Conservation (phyloP, 2,888 invertebrate genomes). For the Odontocolon sp. region DNA sequence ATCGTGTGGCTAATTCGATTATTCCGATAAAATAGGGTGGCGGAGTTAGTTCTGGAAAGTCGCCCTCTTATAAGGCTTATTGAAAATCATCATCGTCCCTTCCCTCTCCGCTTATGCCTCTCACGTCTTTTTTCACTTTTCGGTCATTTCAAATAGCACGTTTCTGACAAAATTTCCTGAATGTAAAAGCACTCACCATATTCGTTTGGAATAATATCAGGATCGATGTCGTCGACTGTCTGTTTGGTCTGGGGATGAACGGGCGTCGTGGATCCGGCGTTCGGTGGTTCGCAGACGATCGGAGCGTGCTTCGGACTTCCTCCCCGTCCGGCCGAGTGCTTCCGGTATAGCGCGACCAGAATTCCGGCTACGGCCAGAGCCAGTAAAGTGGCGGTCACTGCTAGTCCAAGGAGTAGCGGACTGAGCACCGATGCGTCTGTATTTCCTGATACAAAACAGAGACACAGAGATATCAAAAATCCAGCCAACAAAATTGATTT, state of each 20-base stretch:
- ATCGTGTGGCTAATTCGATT: constrained; percentile 56
- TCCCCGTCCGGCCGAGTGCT: constrained; percentile 74
- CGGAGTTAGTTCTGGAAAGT: neutral
- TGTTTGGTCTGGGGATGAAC: constrained; percentile 82
- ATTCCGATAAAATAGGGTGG: constrained; percentile 48
- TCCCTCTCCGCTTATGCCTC: constrained; percentile 1
- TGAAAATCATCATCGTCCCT: constrained; percentile 4
- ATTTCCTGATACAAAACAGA: no score
- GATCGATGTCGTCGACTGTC: constrained; percentile 88
- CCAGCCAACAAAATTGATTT: neutral
- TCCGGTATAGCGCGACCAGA: constrained; percentile 87
- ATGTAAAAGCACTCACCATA: constrained; percentile 85
- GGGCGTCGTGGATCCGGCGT: constrained; percentile 79
- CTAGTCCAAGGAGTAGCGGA: constrained; percentile 89
- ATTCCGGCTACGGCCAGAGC: constrained; percentile 90
- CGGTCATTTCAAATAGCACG: neutral
- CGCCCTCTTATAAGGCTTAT: constrained; percentile 42
- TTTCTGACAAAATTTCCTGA: no score
- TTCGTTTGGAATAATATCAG: constrained; percentile 93
- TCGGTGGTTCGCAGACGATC: constrained; percentile 77
- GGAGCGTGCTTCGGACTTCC: constrained; percentile 79
- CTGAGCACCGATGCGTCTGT: constrained; percentile 82
- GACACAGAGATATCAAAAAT: neutral
- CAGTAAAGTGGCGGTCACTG: constrained; percentile 89
- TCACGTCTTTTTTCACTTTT: neutral